These are phyloP conservation scores for Uromys caudimaculatus DNA, from an alignment of 2,797 vertebrate genomes.

Conservation along the genomic window DNA sequence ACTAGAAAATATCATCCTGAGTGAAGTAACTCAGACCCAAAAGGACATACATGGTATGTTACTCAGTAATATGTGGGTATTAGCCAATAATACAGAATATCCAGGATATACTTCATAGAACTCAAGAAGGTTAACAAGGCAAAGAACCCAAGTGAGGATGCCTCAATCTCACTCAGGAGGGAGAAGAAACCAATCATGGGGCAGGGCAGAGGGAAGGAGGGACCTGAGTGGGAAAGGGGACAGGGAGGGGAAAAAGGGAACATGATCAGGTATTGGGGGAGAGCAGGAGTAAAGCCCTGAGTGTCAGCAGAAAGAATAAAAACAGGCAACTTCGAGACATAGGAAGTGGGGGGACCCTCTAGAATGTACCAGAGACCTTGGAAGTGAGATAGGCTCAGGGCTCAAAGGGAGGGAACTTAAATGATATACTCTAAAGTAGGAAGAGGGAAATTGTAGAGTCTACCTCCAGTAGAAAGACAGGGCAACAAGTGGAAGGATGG, in stretches of 20 bases:
- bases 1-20: neutral
- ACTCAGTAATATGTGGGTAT: neutral
- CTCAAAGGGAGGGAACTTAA: too few relatives aligned
- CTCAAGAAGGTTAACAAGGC: neutral
- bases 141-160: too few relatives aligned
- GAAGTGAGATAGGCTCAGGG: too few relatives aligned
- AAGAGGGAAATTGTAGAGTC: too few relatives aligned
- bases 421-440: too few relatives aligned
- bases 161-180: too few relatives aligned
- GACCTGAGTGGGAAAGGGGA: accelerated
- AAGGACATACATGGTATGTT: too few relatives aligned
- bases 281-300: neutral
- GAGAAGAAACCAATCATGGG: too few relatives aligned
- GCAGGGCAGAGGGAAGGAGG: too few relatives aligned
- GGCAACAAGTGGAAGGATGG: too few relatives aligned
- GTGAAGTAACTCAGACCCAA: neutral
- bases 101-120: neutral
- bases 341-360: neutral
- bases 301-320: neutral
- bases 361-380: neutral
- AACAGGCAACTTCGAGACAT: accelerated
- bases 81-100: neutral
- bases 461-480: too few relatives aligned
- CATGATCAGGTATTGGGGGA: neutral
- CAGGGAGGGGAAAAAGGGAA: too few relatives aligned